Conservation (phyloP, 2,888 invertebrate species). For the Agriopis aurantiaria region DNA sequence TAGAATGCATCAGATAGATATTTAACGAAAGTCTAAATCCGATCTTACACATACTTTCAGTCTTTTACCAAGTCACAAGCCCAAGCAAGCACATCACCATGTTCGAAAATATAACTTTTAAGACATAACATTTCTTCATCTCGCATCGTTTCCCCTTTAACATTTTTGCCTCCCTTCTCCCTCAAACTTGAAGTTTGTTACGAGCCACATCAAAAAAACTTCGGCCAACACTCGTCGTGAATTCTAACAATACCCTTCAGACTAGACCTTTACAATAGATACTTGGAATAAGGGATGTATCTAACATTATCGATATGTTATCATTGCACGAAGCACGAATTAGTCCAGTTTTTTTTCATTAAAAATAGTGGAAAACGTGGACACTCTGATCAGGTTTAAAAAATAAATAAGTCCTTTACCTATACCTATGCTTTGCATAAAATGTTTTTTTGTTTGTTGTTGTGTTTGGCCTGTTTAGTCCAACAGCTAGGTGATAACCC, state of each 20-base stretch:
- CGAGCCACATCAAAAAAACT: slow-evolving; percentile 35
- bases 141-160: slow-evolving; percentile 19
- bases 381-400: no score
- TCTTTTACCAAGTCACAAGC: neutral
- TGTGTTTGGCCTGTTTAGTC: no score
- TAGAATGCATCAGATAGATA: no score
- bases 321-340: neutral
- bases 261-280: slow-evolving; percentile 34
- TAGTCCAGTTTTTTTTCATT: no score
- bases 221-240: slow-evolving; percentile 31
- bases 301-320: slow-evolving; percentile 1
- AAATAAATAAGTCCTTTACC: no score
- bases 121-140: slow-evolving; percentile 33
- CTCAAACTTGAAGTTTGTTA: slow-evolving; percentile 30
- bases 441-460: no score
- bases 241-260: slow-evolving; percentile 35
- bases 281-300: slow-evolving; percentile 18
- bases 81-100: slow-evolving; percentile 18
- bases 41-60: slow-evolving; percentile 7
- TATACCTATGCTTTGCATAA: no score
- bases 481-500: no score
- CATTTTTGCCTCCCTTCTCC: slow-evolving; percentile 30
- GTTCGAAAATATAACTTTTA: slow-evolving; percentile 26
- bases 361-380: no score
- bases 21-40: slow-evolving; percentile 20